Evolutionary conservation across 2,797 vertebrate species (phyloP), one percentile per base, ranked within the genome.

Genomic region (Schizopygopsis malacanthus): DNA sequence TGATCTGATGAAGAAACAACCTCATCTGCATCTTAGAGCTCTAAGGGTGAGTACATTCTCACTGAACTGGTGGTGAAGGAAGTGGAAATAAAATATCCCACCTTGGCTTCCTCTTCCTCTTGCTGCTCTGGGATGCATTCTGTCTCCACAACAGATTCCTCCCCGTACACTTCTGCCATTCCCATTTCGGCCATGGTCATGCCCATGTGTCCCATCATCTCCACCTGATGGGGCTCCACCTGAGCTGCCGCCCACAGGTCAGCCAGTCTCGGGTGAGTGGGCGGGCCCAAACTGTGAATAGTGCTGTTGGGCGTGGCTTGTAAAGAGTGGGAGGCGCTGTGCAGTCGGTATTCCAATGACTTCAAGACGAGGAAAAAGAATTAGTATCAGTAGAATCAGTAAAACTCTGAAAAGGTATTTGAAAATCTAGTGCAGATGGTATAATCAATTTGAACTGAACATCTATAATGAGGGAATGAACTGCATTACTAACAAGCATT

Each of bases 221-320:
- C 96, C 91, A 94, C 90, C 91, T 95, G 95, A 90, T 95, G 94
- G 0, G 93, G 91, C 86, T 95, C 94, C 11, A 93, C 89, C 91
- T 95, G 95, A 13, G 93, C 94, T 2, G 93, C 91, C 71, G 97
- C 96, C 95, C 97, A 98, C 89, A 97, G 94, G 73, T 98, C 96
- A 41, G 95, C 96, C 84, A 97, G 92, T 83, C 95, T 95, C 0
- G 97, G 95, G 90, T 96, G 96, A 79, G 95, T 94, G 93, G 96
- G 93, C 0, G 93, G 94, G 0, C 93, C 94, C 15, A 95, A 92
- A 81, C 95, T 95, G 90, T 96, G 95, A 91, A 96, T 95, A 89
- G 93, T 96, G 93, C 93, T 96, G 94, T 94, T 96, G 85, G 96
- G 96, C 0, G 95, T 96, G 85, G 93, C 95, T 90, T 96, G 95